These are phyloP conservation scores for Diarsia mendica DNA, from an alignment of 2,888 invertebrate species.

Conservation along the genomic window DNA sequence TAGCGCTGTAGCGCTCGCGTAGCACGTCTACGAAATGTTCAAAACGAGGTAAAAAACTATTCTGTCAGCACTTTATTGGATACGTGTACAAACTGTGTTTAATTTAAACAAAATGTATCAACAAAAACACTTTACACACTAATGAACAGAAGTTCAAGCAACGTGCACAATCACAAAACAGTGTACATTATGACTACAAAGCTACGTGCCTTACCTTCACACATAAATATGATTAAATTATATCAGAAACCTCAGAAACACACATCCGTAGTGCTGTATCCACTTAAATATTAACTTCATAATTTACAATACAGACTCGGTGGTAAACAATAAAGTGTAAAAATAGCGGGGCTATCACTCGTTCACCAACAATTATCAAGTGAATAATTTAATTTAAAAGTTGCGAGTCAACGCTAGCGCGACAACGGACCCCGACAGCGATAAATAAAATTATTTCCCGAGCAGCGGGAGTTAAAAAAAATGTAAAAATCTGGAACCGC, in stretches of 20 bases:
- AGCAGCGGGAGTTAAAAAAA: constrained; percentile 69
- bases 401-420: constrained; percentile 76
- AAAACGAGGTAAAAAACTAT: constrained; percentile 41
- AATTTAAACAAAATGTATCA: constrained; percentile 49
- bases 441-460: constrained; percentile 86
- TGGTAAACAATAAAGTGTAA: constrained; percentile 59
- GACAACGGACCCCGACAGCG: constrained; percentile 76
- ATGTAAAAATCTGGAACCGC: constrained; percentile 63
- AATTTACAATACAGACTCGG: constrained; percentile 55
- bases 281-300: constrained; percentile 56
- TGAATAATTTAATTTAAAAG: constrained; percentile 87
- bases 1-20: constrained; percentile 60
- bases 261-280: constrained; percentile 22
- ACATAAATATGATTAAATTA: constrained; percentile 30
- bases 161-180: constrained; percentile 16
- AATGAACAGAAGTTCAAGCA: constrained; percentile 37
- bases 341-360: constrained; percentile 64
- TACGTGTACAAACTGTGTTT: constrained; percentile 41
- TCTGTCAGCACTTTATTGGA: constrained; percentile 41
- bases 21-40: constrained; percentile 59
- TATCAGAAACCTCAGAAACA: constrained; percentile 8
- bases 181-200: constrained; percentile 31
- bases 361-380: constrained; percentile 79
- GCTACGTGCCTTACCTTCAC: constrained; percentile 23
- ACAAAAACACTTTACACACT: constrained; percentile 34